Conservation (phyloP, 2,113 vertebrate species). For the Phyllostomus hastatus region DNA sequence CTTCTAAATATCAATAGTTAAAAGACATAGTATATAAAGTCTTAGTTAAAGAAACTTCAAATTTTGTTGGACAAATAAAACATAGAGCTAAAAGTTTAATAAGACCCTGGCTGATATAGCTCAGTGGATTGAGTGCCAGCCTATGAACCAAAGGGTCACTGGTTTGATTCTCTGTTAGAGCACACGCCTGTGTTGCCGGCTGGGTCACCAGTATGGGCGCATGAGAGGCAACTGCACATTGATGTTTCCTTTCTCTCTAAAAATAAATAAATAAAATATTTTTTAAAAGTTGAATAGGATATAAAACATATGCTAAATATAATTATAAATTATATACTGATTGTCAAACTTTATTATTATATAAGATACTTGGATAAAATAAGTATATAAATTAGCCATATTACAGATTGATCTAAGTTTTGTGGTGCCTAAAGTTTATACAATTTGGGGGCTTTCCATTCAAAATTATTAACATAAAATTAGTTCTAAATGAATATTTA, state of each 20-base stretch:
- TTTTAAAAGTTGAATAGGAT: background rate
- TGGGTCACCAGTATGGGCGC: too few relatives aligned
- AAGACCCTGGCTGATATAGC: too few relatives aligned
- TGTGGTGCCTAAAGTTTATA: background rate
- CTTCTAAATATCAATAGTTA: background rate
- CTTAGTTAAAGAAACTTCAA: background rate
- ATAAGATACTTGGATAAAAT: background rate
- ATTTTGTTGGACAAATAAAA: background rate
- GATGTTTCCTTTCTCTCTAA: too few relatives aligned
- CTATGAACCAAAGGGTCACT: too few relatives aligned
- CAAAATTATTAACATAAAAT: background rate
- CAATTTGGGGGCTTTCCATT: background rate
- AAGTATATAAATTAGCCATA: background rate
- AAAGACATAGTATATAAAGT: background rate
- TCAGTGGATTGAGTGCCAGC: too few relatives aligned
- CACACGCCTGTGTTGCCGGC: too few relatives aligned
- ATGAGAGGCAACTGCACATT: too few relatives aligned
- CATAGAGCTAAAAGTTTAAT: background rate
- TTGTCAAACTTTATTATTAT: background rate
- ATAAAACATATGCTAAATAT: background rate
- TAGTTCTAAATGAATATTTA: background rate
- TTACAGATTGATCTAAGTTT: background rate
- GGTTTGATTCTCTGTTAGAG: too few relatives aligned
- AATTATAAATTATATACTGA: background rate
- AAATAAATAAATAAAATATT: too few relatives aligned